Evolutionary conservation across 2,797 vertebrate genomes (phyloP).

Genomic region (Alca torda): DNA sequence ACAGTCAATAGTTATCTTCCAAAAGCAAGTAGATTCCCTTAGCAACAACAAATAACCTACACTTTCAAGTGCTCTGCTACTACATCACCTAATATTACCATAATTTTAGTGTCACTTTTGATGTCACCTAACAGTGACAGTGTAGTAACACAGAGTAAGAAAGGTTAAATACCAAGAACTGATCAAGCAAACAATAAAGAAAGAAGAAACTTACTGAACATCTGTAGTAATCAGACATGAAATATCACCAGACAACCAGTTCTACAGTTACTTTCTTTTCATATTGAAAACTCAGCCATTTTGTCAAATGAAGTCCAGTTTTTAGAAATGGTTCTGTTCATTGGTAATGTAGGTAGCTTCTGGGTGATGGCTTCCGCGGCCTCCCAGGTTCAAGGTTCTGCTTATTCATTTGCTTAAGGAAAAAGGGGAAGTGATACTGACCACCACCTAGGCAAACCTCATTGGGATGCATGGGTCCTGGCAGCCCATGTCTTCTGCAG

Average conservation of each 20-base stretch:
- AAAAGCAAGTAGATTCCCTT: not conserved
- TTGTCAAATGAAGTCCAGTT: not conserved
- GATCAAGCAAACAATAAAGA: not conserved
- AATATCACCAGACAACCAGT: not conserved
- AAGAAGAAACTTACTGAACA: not conserved
- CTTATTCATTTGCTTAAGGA: not conserved
- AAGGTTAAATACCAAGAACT: not conserved
- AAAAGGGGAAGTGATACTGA: not conserved
- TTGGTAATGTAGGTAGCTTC: not conserved
- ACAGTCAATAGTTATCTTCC: not conserved
- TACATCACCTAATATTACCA: not conserved
- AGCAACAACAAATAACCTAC: not conserved
- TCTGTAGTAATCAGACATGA: not conserved
- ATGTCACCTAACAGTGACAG: not conserved
- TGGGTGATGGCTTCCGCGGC: not conserved
- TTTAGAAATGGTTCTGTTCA: not conserved
- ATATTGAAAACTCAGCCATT: not conserved
- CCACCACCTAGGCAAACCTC: not conserved
- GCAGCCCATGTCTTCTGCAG: not conserved
- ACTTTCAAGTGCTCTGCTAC: not conserved
- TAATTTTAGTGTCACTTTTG: not conserved
- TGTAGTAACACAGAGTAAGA: not conserved
- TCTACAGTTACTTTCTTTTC: not conserved
- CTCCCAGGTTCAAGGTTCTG: not conserved
- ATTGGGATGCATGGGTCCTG: too few species aligned